Base-by-base conservation (phyloP, 2,113 vertebrate genomes). In the Syngnathus scovelli region DNA sequence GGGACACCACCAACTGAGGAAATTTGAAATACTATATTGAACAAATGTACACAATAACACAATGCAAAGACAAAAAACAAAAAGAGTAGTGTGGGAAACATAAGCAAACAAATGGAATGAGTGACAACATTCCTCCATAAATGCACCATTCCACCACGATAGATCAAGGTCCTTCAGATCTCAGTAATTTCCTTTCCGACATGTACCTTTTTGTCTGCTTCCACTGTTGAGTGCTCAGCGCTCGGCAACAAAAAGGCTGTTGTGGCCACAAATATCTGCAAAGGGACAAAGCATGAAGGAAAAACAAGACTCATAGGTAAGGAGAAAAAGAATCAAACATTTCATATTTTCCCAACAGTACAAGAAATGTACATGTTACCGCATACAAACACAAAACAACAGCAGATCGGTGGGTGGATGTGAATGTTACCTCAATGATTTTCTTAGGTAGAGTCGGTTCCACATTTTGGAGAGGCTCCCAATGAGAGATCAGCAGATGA, bases 231-330 rank as follows among this genome's bases (percentile, higher is more conserved):
- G 77, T 95, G 92, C 49, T 99, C 96, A 0, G 96, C 95, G 75
- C 94, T 94, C 0, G 97, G 97, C 86, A 99, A 89, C 74, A 99
- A 95, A 87, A 98, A 99, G 6, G 94, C 93, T 70, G 98, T 94
- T 68, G 96, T 99, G 81, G 96, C 96, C 89, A 99, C 94, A 39
- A 98, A 96, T 85, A 99, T 98, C 96, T 99, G 80, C 36, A 54
- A 82, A 78, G 70, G 83, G 77, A 79, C 65, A 84, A 85, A 83
- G 83, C 74, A 84, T 82, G 80, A 74, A 68, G 66, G 79, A 62
- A 18, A 49, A 36, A 39, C 21, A 36, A 33, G 15, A 49, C 21
- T 49, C 10, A 12, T 52, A 36, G 16, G 36, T 37, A 36, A 39
- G 15, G 23, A 49, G 13, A 49, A 37, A 19, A 33, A 2, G 4